Base-by-base conservation (phyloP, 2,888 invertebrate species). In the Lithophane semibrunnea region DNA sequence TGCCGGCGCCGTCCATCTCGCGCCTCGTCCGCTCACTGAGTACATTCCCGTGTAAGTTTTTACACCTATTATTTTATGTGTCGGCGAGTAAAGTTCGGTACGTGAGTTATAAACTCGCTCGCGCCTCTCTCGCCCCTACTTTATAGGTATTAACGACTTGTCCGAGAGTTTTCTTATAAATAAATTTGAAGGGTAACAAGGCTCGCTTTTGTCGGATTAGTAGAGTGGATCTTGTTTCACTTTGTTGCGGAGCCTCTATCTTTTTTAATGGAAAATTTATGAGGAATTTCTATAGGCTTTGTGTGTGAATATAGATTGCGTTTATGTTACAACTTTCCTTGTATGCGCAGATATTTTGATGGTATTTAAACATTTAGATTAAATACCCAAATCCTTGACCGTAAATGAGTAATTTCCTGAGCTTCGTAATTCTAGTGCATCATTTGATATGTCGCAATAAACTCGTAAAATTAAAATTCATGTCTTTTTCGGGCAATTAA, bases 71-170 rank as follows among this genome's bases (percentile, higher is more conserved):
- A 96, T 96, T 96, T 96, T 96, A 96, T 96, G 96, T 96, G 96
- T 96, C 96, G 96, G 96, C 96, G 94, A 96, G 96, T 96, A 96
- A 96, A 96, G 96, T 96, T 96, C 95, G 96, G 96, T 96, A 96
- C 96, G 96, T 96, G 96, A 96, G 96, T 96, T 96, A 96, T 96
- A 96, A 96, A 96, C 96, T 96, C 96, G 95, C 95, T 94, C 95
- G 96, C 95, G 96, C 95, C 96, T 95, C 95, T 96, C 95, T 96
- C 95, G 96, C 96, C 96, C 96, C 96, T 96, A 96, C 96, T 96
- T 96, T 96, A 96, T 96, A 96, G 96, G 96, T 96, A 96, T 96
- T 96, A 96, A 96, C 96, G 96, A 96, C 96, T 96, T 96, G 96
- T 96, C 96, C 96, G 95, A 96, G 96, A 96, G 96, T 96, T 96